Evolutionary conservation across 2,888 invertebrate genomes (phyloP), one percentile per base, ranked within the genome.

Genomic region (Pogonocherus hispidulus): DNA sequence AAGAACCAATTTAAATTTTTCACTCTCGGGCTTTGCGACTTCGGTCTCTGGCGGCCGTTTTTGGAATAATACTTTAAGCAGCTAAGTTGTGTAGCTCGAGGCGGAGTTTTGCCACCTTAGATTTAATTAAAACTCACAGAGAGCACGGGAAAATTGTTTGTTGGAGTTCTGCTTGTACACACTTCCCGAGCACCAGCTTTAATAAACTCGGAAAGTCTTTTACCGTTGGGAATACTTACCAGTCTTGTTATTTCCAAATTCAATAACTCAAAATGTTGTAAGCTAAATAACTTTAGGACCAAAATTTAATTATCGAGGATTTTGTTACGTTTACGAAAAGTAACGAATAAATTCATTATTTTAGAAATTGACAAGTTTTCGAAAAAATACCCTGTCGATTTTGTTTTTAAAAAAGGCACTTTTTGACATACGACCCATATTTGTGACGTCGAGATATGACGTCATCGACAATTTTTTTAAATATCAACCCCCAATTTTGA

Each of bases 1-100:
- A 59, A 46, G 22, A 59, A 59, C 37, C 59, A 59, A 59, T 59
- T 59, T 46, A 59, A 59, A 59, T 59, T 59, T 59, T 59, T 46
- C 16, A 27, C 59, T 47, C 46, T 46, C 5, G 47, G 59, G 59
- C 46, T 59, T 59, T 59, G 59, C 46, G 23, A 46, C 19, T n/a
- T 46, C 59, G 27, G 59, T 59, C 59, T 47, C 59, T 59, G 44
- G 59, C 27, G 59, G 59, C 59, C 46, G 23, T 59, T 59, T 46
- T 59, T 20, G 46, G 23, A 59, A 59, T 59, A 59, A 59, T 47
- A 59, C 59, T 41, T 59, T 59, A 59, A 59, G 59, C 46, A 59
- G 47, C 46, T 59, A 59, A 59, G 32, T 59, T 47, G 46, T 27
- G 44, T 46, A 59, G 46, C 59, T 59, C 59, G 16, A 22, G 32